Base-by-base conservation (phyloP, 2,888 invertebrate species). In the Eremobia ochroleuca region DNA sequence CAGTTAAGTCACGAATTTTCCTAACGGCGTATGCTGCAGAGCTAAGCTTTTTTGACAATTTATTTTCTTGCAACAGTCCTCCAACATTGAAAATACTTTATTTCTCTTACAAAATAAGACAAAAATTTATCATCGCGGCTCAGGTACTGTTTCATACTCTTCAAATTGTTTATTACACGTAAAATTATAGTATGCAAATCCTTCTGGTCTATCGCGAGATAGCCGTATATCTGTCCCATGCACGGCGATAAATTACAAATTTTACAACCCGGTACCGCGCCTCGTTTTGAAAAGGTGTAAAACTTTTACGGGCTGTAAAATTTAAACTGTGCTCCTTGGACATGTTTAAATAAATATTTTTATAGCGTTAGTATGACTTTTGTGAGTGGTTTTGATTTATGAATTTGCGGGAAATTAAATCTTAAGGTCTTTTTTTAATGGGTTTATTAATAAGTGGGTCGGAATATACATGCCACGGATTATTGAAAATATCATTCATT, bases 241-340 rank as follows among this genome's bases (percentile, higher is more conserved):
- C 86, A 82, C 85, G 81, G 87, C 89, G 88, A 93, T 95, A 95
- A 95, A 94, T 95, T 92, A 92, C 91, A 91, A 93, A 94, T 93
- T 94, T 94, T 93, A 94, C 92, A 89, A 90, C 90, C 83, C 59
- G 66, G 37, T 40, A 28, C 55, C 55, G n/a, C 70, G 75, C 64
- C 77, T 69, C 76, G 82, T 89, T 94, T 92, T 91, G 88, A 91
- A 94, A 92, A 92, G 91, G 91, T 92, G 92, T 94, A 92, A 94
- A 94, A 93, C 80, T 93, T 94, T 94, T 92, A 94, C 89, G 90
- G 76, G 76, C 89, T 77, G 85, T 94, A 92, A 94, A 94, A 90
- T 90, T 85, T 89, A 86, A 89, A 88, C 87, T 72, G 77, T 70
- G 55, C 61, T 59, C 58, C 58, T 78, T 72, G 82, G 76, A 71